Base-by-base conservation (phyloP, 2,113 vertebrate species). In the Cyrtonyx montezumae region DNA sequence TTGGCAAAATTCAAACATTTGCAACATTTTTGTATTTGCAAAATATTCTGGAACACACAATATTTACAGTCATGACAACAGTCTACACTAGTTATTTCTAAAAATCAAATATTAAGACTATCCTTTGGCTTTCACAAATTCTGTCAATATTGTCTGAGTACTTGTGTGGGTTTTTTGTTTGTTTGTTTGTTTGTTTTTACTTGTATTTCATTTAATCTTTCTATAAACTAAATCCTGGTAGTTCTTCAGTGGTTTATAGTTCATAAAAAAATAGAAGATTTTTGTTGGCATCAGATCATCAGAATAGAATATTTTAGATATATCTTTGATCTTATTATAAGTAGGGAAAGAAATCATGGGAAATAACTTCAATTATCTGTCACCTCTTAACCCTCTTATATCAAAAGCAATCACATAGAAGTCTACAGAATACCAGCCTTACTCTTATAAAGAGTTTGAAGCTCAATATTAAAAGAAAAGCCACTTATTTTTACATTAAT, bases 401-500 rank as follows among this genome's bases (percentile, higher is more conserved):
- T 62, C 6, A 18, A 62, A 25, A 40, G 40, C 16, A 25, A 40
- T 37, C 25, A 26, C 18, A 23, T 17, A 26, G 36, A 37, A 26
- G 61, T 62, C 61, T n/a, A 11, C 19, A n/a, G 11, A 58, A n/a
- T n/a, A 42, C 30, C 34, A 62, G 15, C 15, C 36, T 62, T 26
- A 62, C 25, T 40, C 15, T 62, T 62, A 40, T 17, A 40, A 9
- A 40, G 59, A 62, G 15, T 62, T 26, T 18, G 40, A 40, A 62
- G 36, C 23, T 40, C 36, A 36, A 26, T 40, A 23, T 62, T 25
- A 62, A 40, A 55, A 62, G 36, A 15, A 26, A 62, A 9, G 37
- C 2, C 59, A 37, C 15, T 2, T 22, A 1, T 17, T 83, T 84
- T 67, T 40, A 70, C 0, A 2, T 3, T 4, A 36, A 1, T n/a